These are phyloP conservation scores for Poeciliopsis gracilis DNA, from an alignment of 2,797 vertebrate genomes.

Conservation along the genomic window DNA sequence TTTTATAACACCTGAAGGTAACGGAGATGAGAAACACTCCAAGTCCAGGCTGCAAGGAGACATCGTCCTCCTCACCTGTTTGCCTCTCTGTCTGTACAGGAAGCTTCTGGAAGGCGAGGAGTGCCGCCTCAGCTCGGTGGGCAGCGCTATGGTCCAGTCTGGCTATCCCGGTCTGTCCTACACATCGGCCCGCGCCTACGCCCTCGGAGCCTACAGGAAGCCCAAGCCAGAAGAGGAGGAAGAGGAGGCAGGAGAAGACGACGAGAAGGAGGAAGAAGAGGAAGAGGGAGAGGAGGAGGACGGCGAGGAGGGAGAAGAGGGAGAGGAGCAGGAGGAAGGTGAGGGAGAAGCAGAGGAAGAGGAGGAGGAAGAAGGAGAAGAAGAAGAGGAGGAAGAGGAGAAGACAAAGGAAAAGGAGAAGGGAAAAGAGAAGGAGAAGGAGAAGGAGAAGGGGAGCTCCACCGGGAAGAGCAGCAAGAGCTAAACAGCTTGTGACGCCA, in stretches of 20 bases:
- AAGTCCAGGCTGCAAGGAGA: constrained; percentile 5
- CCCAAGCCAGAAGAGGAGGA: constrained; percentile 77
- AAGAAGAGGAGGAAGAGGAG: constrained; percentile 5
- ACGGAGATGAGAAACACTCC: background rate
- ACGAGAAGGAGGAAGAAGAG: constrained; percentile 46
- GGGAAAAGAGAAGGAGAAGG: constrained; percentile 2
- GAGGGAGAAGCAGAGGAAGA: constrained; percentile 41
- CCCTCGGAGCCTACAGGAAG: constrained; percentile 78
- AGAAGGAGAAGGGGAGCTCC: constrained; percentile 69
- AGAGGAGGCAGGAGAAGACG: constrained; percentile 34
- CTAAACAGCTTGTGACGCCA: constrained; percentile 60
- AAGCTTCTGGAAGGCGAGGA: constrained; percentile 88
- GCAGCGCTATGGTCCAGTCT: constrained; percentile 77
- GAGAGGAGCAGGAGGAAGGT: constrained; percentile 39
- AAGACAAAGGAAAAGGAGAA: constrained; percentile 8
- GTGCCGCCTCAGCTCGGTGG: constrained; percentile 81
- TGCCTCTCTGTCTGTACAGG: constrained; percentile 60
- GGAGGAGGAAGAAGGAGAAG: constrained; percentile 34
- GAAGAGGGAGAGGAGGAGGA: constrained; percentile 44
- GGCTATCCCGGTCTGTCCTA: constrained; percentile 80
- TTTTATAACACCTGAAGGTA: too few species aligned
- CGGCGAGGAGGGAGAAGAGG: constrained; percentile 34
- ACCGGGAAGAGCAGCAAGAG: constrained; percentile 77
- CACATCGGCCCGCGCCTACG: constrained; percentile 71
- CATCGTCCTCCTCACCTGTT: background rate